Conservation (phyloP, 2,113 vertebrate genomes). For the Phocoena phocoena region DNA sequence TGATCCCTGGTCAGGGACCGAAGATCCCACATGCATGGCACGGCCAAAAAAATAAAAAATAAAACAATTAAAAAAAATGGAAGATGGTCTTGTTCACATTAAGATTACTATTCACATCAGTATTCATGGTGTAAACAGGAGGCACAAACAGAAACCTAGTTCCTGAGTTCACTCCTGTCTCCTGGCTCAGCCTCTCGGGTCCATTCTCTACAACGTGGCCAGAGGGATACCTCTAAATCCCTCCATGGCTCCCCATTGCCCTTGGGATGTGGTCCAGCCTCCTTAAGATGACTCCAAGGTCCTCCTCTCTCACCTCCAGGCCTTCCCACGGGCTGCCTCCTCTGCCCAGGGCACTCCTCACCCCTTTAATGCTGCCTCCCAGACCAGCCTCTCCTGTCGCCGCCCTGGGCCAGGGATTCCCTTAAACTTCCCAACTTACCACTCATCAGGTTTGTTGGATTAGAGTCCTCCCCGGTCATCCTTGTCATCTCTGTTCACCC, state of each 20-base stretch:
- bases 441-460: background rate
- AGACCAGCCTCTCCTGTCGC: background rate
- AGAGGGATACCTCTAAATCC: background rate
- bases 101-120: background rate
- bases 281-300: background rate
- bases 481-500: background rate
- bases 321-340: background rate
- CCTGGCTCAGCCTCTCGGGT: background rate
- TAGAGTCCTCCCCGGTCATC: background rate
- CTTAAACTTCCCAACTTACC: background rate
- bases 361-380: background rate
- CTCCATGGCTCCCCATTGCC: background rate
- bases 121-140: background rate
- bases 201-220: background rate
- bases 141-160: background rate
- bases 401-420: background rate
- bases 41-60: too few relatives aligned
- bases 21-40: too few relatives aligned
- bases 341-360: too few relatives aligned
- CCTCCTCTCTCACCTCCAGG: background rate
- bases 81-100: background rate
- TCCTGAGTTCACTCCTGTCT: background rate
- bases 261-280: background rate
- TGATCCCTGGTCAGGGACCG: too few relatives aligned
- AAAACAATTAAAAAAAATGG: background rate